Evolutionary conservation across 2,797 vertebrate genomes (phyloP), one percentile per base, ranked within the genome.

Genomic region (Psittacula derbiana): DNA sequence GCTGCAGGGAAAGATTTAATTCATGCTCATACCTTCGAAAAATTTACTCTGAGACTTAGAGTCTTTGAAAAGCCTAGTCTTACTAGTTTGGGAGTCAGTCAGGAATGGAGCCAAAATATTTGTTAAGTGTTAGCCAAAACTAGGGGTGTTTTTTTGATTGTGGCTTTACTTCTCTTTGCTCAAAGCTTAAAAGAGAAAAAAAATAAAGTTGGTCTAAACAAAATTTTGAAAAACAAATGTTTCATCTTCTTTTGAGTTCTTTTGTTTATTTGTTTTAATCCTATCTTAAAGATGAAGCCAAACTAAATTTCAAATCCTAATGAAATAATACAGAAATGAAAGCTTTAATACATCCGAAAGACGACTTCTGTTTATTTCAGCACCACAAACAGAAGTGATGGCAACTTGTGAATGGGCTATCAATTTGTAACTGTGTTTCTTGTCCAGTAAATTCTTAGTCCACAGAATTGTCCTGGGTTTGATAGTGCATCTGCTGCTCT

Each of bases 121-220:
- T 43, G 3, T 27, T 71, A 44, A 1, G 4, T 71, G 18, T 46
- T 73, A 73, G 24, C 11, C 49, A 69, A 41, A 87, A 72, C 16
- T 12, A 49, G 18, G 5, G 10, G 2, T 1, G 0, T 1, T 36
- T 61, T 17, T 50, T 43, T 11, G 5, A 23, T 78, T 55, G 16
- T 52, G 17, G 44, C 10, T 70, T 75, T 71, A n/a, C 75, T 71
- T 58, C 23, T 24, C 28, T 89, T 55, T 58, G 8, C 31, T 83
- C 6, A 36, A n/a, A 14, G 47, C 25, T 40, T 61, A 81, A 16
- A 21, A 24, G 41, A 30, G 3, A 6, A 20, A 21, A 8, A n/a
- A 47, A 52, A n/a, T 20, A 2, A 24, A 28, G 49, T 74, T 50
- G 1, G 1, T 71, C 74, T 46, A 57, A 85, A 46, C 8, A 38